Evolutionary conservation across 1,140 invertebrate species (phyloP).

Genomic region (Calephelis virginiensis): DNA sequence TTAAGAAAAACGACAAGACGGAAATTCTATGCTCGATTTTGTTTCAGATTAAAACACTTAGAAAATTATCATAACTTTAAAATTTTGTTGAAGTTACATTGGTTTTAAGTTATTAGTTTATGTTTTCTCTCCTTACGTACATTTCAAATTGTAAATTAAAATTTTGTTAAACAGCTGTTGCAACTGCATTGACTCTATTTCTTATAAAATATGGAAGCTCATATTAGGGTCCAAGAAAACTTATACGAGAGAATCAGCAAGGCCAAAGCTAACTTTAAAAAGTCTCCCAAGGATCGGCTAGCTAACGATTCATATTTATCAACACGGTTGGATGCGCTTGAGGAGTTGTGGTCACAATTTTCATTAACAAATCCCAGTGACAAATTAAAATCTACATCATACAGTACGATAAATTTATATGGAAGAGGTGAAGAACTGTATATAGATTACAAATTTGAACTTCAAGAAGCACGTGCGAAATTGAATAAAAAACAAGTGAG

Average conservation of each 20-base stretch:
- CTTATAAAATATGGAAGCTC: not conserved
- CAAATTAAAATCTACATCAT: not conserved
- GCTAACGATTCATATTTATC: not conserved
- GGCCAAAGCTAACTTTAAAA: not conserved
- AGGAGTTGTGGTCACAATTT: too few species aligned
- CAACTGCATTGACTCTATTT: too few species aligned
- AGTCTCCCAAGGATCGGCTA: not conserved
- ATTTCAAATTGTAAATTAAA: too few species aligned
- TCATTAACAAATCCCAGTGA: not conserved
- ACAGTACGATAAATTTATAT: not conserved
- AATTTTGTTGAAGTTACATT: too few species aligned
- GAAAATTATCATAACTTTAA: too few species aligned
- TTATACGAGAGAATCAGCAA: not conserved
- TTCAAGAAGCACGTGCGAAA: too few species aligned
- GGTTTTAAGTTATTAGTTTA: too few species aligned
- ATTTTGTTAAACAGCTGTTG: too few species aligned
- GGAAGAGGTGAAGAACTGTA: not conserved
- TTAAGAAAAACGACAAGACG: not conserved
- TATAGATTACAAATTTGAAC: not conserved
- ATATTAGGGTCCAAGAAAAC: not conserved
- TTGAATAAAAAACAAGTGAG: not conserved
- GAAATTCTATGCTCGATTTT: not conserved
- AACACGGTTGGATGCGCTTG: not conserved
- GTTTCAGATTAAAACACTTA: too few species aligned
- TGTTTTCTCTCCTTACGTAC: too few species aligned